Percentiles rank a stretch among this genome's conserved stretches.
Conservation (phyloP, 2,888 invertebrate species). For the Podabrus alpinus region DNA sequence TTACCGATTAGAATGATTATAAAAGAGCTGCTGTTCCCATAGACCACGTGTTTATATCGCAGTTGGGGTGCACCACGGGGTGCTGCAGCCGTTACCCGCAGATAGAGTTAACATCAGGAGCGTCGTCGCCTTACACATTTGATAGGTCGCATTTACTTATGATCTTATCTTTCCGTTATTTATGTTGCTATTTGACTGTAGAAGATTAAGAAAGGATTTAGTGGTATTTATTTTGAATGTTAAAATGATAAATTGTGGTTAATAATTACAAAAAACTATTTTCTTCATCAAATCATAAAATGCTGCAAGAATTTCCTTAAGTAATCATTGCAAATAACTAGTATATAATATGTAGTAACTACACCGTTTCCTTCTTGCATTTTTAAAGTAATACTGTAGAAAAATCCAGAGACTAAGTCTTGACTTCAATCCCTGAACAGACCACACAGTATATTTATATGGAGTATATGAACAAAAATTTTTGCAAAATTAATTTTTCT, state of each 20-base stretch:
- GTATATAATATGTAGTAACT: no score
- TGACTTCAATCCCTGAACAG: no score
- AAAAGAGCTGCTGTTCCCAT: slow-evolving; percentile 46
- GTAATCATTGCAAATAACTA: background rate
- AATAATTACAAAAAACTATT: background rate
- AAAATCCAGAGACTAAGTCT: background rate
- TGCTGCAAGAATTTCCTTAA: background rate
- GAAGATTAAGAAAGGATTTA: slow-evolving; percentile 52
- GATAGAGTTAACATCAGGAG: slow-evolving; percentile 45
- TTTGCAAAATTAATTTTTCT: no score
- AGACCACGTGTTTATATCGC: slow-evolving; percentile 41
- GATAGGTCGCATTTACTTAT: slow-evolving; percentile 42
- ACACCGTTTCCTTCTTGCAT: no score
- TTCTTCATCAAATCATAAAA: background rate
- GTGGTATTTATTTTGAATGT: slow-evolving; percentile 45
- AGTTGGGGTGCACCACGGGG: slow-evolving; percentile 40
- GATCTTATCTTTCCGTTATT: slow-evolving; percentile 41
- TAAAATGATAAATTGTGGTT: slow-evolving; percentile 22
- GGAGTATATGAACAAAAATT: no score
- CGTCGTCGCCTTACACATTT: slow-evolving; percentile 42
- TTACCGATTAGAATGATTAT: slow-evolving; percentile 43
- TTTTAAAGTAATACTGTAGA: background rate
- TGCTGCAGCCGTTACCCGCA: slow-evolving; percentile 42
- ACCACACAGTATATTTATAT: no score
- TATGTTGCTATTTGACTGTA: slow-evolving; percentile 45